Evolutionary conservation across 1,140 invertebrate species (phyloP), one percentile per base, ranked within the genome.

Genomic region (Venturia canescens): DNA sequence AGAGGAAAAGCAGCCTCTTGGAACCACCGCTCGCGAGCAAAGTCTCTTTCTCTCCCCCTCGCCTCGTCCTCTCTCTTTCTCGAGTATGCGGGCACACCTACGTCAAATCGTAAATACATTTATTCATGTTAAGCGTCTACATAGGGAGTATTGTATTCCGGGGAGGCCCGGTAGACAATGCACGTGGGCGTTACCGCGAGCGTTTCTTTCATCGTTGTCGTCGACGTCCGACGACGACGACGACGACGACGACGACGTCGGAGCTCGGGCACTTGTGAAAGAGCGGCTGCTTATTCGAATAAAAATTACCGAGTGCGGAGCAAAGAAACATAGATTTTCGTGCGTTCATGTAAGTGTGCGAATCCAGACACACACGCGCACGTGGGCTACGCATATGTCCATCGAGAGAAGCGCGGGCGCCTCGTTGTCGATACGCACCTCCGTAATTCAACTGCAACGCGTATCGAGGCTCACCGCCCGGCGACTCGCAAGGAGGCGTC

Each of bases 61-160:
- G 26, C 60, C 31, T 29, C n/a, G 7, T 69, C 18, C 21, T 29
- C 66, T 31, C 29, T 29, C 66, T 69, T 21, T 66, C 27, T 26
- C 57, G 75, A 77, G 57, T 77, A 77, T 77, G 85, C 72, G 83
- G 83, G 78, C 86, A 88, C 87, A 86, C 87, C 88, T 86, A 87
- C 85, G 84, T 75, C 76, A 82, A 86, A 81, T 75, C 82, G 80
- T 80, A 84, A 88, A 88, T 89, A 88, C 85, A 89, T 89, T 87
- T 88, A 88, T 88, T 88, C 86, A 88, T 88, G 81, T 83, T 84
- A 87, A 70, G 71, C 67, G 66, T 81, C 85, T 83, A 84, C 85
- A 85, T 85, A 31, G 84, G 82, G 83, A 85, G 86, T 86, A 89
- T 89, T 89, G 88, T 88, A 85, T 87, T 89, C 86, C 84, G 83